Percentiles rank a stretch among this genome's conserved stretches.
These are phyloP conservation scores for Harpalus rufipes DNA, from an alignment of 2,888 invertebrate species.

Conservation along the genomic window DNA sequence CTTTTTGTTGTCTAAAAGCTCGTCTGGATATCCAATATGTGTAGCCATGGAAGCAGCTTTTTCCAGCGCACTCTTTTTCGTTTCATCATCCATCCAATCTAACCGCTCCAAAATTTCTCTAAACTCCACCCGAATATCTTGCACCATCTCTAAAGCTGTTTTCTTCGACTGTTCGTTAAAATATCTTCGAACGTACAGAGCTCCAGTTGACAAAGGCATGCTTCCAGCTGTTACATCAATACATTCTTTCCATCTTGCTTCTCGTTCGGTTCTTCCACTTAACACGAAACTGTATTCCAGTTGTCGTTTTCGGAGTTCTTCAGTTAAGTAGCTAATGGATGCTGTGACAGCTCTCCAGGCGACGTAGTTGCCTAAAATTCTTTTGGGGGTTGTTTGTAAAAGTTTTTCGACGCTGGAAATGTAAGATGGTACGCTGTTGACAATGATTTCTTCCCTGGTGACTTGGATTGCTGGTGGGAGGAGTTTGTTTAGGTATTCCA, in stretches of 20 bases:
- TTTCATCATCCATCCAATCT: constrained; percentile 95
- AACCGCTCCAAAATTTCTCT: constrained; percentile 87
- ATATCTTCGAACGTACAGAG: constrained; percentile 91
- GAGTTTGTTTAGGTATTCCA: constrained; percentile 90
- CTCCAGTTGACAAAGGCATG: constrained; percentile 86
- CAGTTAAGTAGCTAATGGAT: constrained; percentile 89
- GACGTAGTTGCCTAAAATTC: constrained; percentile 92
- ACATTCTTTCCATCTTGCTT: constrained; percentile 94
- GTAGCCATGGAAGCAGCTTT: constrained; percentile 91
- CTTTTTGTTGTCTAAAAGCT: constrained; percentile 89
- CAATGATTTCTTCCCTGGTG: constrained; percentile 85
- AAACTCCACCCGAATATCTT: constrained; percentile 90
- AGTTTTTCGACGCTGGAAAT: constrained; percentile 85
- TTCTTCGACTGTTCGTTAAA: constrained; percentile 92
- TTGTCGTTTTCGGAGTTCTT: constrained; percentile 87
- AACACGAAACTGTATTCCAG: constrained; percentile 89
- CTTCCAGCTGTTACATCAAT: constrained; percentile 88
- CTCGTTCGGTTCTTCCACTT: constrained; percentile 90
- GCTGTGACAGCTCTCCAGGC: constrained; percentile 94
- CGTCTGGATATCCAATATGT: constrained; percentile 95
- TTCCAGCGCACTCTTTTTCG: constrained; percentile 86
- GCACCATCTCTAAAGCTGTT: constrained; percentile 92
- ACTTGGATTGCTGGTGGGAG: constrained; percentile 83
- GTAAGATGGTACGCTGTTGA: constrained; percentile 92
- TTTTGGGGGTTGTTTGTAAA: constrained; percentile 79